Evolutionary conservation across 2,888 invertebrate genomes (phyloP).

Genomic region (Phengaris arion): DNA sequence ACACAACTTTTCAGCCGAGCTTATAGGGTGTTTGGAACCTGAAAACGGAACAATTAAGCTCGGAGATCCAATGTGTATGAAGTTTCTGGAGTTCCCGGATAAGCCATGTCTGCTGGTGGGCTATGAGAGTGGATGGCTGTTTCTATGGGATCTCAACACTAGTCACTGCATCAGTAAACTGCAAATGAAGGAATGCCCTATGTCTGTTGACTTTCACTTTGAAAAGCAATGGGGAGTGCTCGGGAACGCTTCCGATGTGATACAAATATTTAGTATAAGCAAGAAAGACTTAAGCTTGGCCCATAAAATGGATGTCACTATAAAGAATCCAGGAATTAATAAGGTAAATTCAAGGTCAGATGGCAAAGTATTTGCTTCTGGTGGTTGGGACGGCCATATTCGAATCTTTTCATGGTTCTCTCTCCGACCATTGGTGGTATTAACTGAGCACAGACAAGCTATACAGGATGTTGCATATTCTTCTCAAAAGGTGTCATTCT

Average conservation of each 20-base stretch:
- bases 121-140: constrained; percentile 86
- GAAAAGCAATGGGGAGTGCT: constrained; percentile 83
- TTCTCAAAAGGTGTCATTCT: constrained; percentile 80
- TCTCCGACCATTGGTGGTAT: constrained; percentile 83
- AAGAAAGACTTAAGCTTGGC: constrained; percentile 76
- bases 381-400: constrained; percentile 88
- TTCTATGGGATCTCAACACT: constrained; percentile 85
- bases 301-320: constrained; percentile 80
- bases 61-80: constrained; percentile 83
- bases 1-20: constrained; percentile 73
- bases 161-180: constrained; percentile 78
- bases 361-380: constrained; percentile 85
- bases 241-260: constrained; percentile 81
- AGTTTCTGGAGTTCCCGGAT: constrained; percentile 73
- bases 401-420: constrained; percentile 89
- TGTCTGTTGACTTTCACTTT: constrained; percentile 85
- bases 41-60: constrained; percentile 62
- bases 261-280: constrained; percentile 81
- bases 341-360: constrained; percentile 84
- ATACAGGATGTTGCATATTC: constrained; percentile 87
- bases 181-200: constrained; percentile 82
- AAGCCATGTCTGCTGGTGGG: constrained; percentile 81
- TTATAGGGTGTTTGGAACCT: constrained; percentile 60
- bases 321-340: constrained; percentile 88
- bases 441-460: constrained; percentile 85